A percentile compares a stretch with the other conserved stretches of the same genome.
Evolutionary conservation across 1,140 invertebrate species (phyloP).

Genomic region (Chrysopa pallens): DNA sequence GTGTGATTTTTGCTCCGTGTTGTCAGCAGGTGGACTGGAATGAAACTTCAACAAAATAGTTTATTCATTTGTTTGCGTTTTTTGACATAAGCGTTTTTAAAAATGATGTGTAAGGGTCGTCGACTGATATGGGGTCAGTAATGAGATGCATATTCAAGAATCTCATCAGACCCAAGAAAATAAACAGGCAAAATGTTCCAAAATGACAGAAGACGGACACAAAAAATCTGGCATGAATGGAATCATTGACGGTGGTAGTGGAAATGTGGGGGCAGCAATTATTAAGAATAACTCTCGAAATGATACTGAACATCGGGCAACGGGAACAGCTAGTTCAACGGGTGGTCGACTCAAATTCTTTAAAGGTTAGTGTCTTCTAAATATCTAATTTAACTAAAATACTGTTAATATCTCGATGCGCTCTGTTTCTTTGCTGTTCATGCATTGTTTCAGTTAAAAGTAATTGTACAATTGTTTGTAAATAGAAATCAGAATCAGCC

Average conservation of each 20-base stretch:
- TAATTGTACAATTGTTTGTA: too few relatives aligned
- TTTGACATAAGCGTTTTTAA: too few relatives aligned
- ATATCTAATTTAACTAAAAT: neutral
- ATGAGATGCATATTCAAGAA: neutral
- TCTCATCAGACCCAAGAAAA: neutral
- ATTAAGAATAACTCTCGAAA: neutral
- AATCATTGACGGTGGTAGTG: conserved; percentile 26
- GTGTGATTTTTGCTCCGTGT: neutral
- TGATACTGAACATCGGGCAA: conserved; percentile 11
- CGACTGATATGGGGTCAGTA: neutral
- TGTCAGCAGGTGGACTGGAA: conserved; percentile 2
- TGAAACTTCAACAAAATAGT: neutral
- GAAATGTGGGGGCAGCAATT: neutral
- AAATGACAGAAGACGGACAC: conserved; percentile 43
- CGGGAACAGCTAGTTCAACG: conserved; percentile 13
- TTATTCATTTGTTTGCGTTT: too few relatives aligned
- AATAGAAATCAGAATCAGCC: neutral
- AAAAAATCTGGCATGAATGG: conserved; percentile 42
- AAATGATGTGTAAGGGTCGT: neutral
- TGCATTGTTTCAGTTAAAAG: too few relatives aligned
- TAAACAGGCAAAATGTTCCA: conserved; percentile 36
- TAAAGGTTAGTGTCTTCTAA: conserved; percentile 26
- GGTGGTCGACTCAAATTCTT: conserved; percentile 41
- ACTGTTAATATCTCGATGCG: neutral
- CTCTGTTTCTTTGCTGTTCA: neutral